These are phyloP conservation scores for Pardalotus punctatus DNA, from an alignment of 2,113 vertebrate genomes.

Conservation along the genomic window DNA sequence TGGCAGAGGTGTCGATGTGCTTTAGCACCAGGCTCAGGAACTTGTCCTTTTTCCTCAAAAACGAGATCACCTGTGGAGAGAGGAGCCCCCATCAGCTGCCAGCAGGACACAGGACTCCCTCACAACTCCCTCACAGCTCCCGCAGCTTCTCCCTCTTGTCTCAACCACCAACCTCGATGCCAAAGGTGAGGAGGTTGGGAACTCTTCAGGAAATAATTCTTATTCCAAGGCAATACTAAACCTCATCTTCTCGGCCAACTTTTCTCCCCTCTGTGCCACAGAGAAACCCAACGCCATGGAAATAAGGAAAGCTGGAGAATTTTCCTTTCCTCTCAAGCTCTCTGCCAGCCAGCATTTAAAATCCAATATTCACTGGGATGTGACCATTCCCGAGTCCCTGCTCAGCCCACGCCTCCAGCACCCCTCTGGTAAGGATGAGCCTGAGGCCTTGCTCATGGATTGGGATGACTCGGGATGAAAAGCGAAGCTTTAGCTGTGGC, in stretches of 20 bases:
- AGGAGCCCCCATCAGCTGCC: not conserved
- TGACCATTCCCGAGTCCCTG: not conserved
- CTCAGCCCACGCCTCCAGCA: not conserved
- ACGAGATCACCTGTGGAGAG: constrained; percentile 75
- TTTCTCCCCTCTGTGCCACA: not conserved
- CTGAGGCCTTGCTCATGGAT: not conserved
- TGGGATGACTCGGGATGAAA: fast-evolving
- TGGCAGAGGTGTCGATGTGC: constrained; percentile 93
- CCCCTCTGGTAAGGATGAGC: fast-evolving
- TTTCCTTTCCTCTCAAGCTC: not conserved
- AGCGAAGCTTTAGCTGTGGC: not conserved
- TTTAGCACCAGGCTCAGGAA: constrained; percentile 90
- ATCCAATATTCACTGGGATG: fast-evolving
- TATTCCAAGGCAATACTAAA: not conserved
- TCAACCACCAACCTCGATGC: not conserved
- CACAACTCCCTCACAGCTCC: not conserved
- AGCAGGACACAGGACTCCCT: fast-evolving
- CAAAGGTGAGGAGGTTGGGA: too few relatives aligned
- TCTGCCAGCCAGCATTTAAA: not conserved
- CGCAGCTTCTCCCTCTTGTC: not conserved
- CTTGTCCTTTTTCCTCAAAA: constrained; percentile 89
- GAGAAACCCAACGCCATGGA: not conserved
- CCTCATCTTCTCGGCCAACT: not conserved
- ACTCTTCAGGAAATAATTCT: not conserved
- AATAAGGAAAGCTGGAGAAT: not conserved